Conservation (phyloP, 2,113 vertebrate species). For the Egretta garzetta region DNA sequence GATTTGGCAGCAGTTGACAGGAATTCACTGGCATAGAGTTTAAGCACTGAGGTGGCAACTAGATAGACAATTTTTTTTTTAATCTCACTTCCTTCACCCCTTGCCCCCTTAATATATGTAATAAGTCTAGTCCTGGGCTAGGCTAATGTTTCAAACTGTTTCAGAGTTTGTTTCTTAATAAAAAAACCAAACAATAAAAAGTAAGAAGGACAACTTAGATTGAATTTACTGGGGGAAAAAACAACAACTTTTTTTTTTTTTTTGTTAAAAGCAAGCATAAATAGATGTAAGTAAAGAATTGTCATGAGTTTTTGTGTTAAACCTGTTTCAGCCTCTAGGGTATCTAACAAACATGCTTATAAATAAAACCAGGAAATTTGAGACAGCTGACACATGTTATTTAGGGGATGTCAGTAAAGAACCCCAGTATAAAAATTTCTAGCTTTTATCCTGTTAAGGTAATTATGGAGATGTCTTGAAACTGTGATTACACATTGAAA, state of each 20-base stretch:
- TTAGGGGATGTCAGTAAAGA: not conserved
- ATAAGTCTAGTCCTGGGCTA: not conserved
- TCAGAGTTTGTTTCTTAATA: not conserved
- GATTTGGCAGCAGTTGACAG: not conserved
- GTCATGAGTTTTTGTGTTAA: not conserved
- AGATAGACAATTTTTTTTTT: not conserved
- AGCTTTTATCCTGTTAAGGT: not conserved
- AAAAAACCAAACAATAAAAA: not conserved
- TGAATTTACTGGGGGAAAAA: not conserved
- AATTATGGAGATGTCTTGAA: not conserved
- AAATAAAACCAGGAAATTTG: not conserved
- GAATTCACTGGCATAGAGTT: not conserved
- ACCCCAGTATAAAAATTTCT: not conserved
- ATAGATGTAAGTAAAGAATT: not conserved
- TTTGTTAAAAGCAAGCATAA: not conserved
- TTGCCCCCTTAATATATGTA: not conserved
- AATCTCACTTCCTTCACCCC: rapidly evolving
- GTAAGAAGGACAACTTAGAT: not conserved
- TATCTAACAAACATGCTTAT: not conserved
- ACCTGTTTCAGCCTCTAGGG: not conserved
- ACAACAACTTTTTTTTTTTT: no score
- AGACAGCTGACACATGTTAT: not conserved
- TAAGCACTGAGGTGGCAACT: not conserved
- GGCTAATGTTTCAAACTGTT: not conserved
- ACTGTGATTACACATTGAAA: not conserved